These are phyloP conservation scores for Drosophila littoralis DNA, from an alignment of 1,140 invertebrate genomes.

Conservation along the genomic window DNA sequence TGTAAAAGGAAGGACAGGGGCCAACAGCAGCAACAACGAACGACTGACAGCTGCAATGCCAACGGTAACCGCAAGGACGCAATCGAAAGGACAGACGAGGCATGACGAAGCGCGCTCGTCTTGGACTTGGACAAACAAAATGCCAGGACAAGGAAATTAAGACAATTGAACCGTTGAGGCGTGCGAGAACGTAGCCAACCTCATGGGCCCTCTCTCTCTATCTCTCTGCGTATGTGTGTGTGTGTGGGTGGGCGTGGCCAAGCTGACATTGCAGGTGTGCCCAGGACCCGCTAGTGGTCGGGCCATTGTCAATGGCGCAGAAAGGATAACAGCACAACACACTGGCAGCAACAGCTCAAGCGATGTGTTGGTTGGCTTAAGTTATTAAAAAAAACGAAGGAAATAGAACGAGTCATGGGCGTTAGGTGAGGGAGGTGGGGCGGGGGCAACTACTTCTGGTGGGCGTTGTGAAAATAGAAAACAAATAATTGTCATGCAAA, in stretches of 20 bases:
- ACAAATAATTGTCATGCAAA: conserved; percentile 82
- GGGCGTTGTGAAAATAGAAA: conserved; percentile 48
- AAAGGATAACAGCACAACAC: conserved; percentile 67
- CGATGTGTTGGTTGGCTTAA: conserved; percentile 72
- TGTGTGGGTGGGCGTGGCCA: conserved; percentile 56
- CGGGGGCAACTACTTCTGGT: background rate
- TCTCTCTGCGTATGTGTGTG: conserved; percentile 1
- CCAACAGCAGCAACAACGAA: conserved; percentile 13
- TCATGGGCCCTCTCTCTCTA: background rate
- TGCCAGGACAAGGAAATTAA: conserved; percentile 79
- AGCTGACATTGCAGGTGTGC: conserved; percentile 81
- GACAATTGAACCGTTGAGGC: conserved; percentile 82
- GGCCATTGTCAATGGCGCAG: conserved; percentile 73
- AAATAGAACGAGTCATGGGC: conserved; percentile 21
- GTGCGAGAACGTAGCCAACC: conserved; percentile 54
- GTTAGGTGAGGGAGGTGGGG: conserved; percentile 13
- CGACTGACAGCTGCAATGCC: conserved; percentile 66
- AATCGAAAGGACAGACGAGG: conserved; percentile 14
- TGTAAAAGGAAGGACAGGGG: conserved; percentile 24
- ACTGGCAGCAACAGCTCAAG: conserved; percentile 15
- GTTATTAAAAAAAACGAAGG: conserved; percentile 67
- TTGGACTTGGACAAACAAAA: conserved; percentile 71
- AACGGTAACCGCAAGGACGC: conserved; percentile 69
- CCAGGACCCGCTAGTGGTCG: conserved; percentile 47
- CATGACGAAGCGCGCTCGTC: conserved; percentile 43